phyloP scores from a whole-genome alignment of 2,113 vertebrate genomes.

The Lanius collurio region DNA sequence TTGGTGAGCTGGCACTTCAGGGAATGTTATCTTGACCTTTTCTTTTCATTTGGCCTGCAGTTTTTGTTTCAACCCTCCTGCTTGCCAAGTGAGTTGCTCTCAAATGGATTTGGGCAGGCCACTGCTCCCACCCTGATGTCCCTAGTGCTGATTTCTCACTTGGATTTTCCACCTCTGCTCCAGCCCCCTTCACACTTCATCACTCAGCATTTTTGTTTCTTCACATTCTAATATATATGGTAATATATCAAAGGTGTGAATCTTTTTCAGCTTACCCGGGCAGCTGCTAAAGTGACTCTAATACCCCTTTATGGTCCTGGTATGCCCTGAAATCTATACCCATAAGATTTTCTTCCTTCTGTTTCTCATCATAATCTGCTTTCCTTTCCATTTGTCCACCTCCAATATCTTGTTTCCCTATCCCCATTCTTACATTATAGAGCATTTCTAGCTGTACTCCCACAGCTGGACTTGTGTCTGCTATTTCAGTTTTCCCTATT shows the following conservation, averaged over 20 bases:
- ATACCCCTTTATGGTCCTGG: background rate
- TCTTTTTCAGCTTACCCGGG: background rate
- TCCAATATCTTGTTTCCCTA: background rate
- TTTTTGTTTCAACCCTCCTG: constrained; percentile 9
- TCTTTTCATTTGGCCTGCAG: background rate
- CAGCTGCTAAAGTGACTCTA: background rate
- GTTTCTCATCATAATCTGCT: background rate
- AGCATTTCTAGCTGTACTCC: background rate
- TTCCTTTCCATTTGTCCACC: background rate
- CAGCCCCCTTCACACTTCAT: background rate
- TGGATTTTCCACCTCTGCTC: background rate
- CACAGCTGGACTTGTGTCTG: background rate
- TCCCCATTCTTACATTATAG: background rate
- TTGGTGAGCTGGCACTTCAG: background rate
- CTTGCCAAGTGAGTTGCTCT: background rate
- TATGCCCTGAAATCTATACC: background rate
- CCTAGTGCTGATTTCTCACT: background rate
- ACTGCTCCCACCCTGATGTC: background rate
- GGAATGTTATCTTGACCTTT: constrained; percentile 23
- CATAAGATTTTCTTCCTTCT: background rate
- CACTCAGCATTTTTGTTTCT: background rate
- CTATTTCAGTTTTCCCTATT: background rate
- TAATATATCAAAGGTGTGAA: background rate
- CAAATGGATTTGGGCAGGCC: background rate
- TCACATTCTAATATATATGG: background rate